These are phyloP conservation scores for Corythornis cristatus DNA, from an alignment of 2,113 vertebrate species.

Conservation along the genomic window DNA sequence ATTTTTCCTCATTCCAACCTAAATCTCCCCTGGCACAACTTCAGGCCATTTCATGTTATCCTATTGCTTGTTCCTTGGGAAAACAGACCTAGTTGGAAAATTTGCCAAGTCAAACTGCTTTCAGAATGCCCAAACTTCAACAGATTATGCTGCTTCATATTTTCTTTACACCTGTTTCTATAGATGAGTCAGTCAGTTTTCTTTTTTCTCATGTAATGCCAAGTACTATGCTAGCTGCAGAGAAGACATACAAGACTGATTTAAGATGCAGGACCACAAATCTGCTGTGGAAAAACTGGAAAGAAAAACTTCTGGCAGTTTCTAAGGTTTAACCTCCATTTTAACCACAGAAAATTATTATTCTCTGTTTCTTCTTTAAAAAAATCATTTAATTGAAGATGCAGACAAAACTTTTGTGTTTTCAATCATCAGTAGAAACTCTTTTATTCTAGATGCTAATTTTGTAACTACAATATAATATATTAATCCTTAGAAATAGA, in stretches of 20 bases:
- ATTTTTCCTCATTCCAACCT: background rate
- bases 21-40: background rate
- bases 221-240: background rate
- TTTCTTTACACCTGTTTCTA: background rate
- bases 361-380: background rate
- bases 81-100: background rate
- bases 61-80: no score
- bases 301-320: background rate
- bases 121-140: accelerated
- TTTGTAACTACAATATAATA: no score
- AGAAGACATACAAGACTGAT: background rate
- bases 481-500: no score
- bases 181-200: background rate
- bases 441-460: background rate
- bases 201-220: background rate
- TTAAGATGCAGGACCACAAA: background rate
- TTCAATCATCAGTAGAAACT: background rate
- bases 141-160: background rate
- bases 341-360: background rate
- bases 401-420: background rate
- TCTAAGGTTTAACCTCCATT: background rate
- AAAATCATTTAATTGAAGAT: background rate
- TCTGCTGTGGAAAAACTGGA: background rate
- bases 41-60: no score
- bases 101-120: background rate